These are phyloP conservation scores for Macquaria ambigua DNA, from an alignment of 2,113 vertebrate species.

Conservation along the genomic window DNA sequence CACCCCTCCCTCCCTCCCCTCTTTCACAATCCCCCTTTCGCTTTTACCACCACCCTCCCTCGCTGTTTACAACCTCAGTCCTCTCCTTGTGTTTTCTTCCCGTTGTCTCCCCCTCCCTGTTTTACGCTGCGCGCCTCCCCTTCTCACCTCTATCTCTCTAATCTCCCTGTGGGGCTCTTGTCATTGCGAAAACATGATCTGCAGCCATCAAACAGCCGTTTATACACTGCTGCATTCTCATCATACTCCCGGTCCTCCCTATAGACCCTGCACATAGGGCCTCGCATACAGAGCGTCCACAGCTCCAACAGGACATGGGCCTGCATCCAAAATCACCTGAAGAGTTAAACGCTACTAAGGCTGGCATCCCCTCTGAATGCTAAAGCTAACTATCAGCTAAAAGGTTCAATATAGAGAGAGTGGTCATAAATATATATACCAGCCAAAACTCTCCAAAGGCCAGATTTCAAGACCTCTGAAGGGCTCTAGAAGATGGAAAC, in stretches of 20 bases:
- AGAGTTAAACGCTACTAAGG: slow-evolving; percentile 24
- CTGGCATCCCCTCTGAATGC: background rate
- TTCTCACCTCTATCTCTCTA: slow-evolving; percentile 53
- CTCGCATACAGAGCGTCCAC: slow-evolving; percentile 75
- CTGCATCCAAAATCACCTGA: slow-evolving; percentile 69
- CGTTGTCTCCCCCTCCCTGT: slow-evolving; percentile 14
- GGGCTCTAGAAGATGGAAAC: background rate
- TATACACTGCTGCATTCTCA: slow-evolving; percentile 81
- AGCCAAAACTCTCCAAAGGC: background rate
- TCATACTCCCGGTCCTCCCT: slow-evolving; percentile 71
- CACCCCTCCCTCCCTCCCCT: background rate
- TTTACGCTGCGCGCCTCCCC: slow-evolving; percentile 19
- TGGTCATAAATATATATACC: background rate
- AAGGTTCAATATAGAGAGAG: slow-evolving; percentile 6
- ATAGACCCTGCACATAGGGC: slow-evolving; percentile 43
- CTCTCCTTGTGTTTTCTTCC: slow-evolving; percentile 39
- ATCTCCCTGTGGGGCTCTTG: slow-evolving; percentile 73
- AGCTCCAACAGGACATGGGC: slow-evolving; percentile 34
- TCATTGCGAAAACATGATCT: slow-evolving; percentile 84
- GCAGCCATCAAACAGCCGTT: slow-evolving; percentile 81
- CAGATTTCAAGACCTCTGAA: background rate
- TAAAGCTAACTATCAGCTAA: slow-evolving; percentile 18
- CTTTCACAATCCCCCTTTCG: slow-evolving; percentile 5
- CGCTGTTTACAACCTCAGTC: slow-evolving; percentile 45
- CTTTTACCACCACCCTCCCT: slow-evolving; percentile 34